Conservation (phyloP, 1,140 invertebrate genomes). For the Hormaphis cornu region DNA sequence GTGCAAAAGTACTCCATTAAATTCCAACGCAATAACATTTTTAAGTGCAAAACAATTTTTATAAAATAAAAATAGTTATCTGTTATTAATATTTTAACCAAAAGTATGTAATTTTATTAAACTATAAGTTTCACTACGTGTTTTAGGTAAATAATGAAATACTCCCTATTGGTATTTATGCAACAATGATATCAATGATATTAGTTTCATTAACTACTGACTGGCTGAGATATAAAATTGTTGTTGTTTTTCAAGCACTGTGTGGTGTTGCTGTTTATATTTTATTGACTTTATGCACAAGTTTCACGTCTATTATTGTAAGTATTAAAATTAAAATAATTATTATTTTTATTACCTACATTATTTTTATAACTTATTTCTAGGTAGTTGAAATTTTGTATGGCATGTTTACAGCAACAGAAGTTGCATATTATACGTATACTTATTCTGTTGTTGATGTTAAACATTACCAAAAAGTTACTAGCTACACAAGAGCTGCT, state of each 20-base stretch:
- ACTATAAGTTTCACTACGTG: background rate
- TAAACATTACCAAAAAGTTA: conserved; percentile 63
- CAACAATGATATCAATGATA: conserved; percentile 59
- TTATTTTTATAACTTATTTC: conserved; percentile 36
- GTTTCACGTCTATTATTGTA: conserved; percentile 52
- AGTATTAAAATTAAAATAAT: background rate
- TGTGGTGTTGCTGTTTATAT: conserved; percentile 59
- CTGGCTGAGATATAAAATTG: conserved; percentile 71
- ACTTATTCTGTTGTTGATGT: conserved; percentile 80
- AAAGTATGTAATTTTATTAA: too few species aligned
- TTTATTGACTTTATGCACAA: conserved; percentile 59
- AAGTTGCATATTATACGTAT: conserved; percentile 86
- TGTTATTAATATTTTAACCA: too few species aligned
- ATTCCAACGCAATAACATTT: too few species aligned
- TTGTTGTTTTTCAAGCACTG: conserved; percentile 64
- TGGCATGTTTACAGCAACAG: conserved; percentile 72
- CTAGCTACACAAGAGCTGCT: conserved; percentile 64
- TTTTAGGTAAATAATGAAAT: conserved; percentile 61
- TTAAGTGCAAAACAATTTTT: too few species aligned
- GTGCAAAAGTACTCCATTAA: too few species aligned
- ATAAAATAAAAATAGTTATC: too few species aligned
- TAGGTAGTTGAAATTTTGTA: conserved; percentile 52
- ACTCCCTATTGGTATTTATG: conserved; percentile 72
- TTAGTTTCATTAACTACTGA: conserved; percentile 73
- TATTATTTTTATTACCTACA: background rate